Evolutionary conservation across 2,888 invertebrate species (phyloP).

Genomic region (Chesias legatella): DNA sequence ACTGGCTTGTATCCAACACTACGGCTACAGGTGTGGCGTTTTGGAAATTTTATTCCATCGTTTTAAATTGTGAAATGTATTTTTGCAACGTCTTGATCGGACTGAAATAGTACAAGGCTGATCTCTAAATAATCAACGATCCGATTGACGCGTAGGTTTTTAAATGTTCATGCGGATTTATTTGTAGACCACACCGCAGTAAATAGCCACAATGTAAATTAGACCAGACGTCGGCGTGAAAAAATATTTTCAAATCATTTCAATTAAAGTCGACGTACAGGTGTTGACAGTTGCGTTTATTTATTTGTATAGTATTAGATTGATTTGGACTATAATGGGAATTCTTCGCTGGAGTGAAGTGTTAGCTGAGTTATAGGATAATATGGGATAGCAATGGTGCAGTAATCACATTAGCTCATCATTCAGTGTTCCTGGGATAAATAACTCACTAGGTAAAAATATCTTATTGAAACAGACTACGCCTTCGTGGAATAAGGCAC

Average conservation of each 20-base stretch:
- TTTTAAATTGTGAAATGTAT: constrained; percentile 56
- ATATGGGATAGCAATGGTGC: too few species aligned
- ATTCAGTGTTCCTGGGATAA: too few species aligned
- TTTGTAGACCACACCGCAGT: constrained; percentile 18
- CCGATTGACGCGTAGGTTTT: constrained; percentile 48
- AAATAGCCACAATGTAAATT: constrained; percentile 23
- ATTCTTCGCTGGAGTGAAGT: too few species aligned
- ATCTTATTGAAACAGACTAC: too few species aligned
- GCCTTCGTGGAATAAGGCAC: too few species aligned
- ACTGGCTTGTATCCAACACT: constrained; percentile 55
- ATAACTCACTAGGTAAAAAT: too few species aligned
- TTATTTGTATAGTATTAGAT: too few species aligned
- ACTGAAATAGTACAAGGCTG: constrained; percentile 65
- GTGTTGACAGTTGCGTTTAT: too few species aligned
- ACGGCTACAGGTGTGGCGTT: constrained; percentile 55
- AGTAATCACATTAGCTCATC: too few species aligned
- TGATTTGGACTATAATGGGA: too few species aligned
- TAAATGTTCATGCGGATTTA: constrained; percentile 26
- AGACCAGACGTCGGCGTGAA: constrained; percentile 14
- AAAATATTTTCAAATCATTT: constrained; percentile 12
- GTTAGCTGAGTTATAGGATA: too few species aligned
- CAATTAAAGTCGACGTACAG: not conserved
- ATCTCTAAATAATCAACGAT: constrained; percentile 60
- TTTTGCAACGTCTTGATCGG: constrained; percentile 54
- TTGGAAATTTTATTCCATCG: constrained; percentile 49